Percentiles rank a stretch among this genome's conserved stretches.
Evolutionary conservation across 1,140 invertebrate genomes (phyloP).

Genomic region (Drosophila saltans): DNA sequence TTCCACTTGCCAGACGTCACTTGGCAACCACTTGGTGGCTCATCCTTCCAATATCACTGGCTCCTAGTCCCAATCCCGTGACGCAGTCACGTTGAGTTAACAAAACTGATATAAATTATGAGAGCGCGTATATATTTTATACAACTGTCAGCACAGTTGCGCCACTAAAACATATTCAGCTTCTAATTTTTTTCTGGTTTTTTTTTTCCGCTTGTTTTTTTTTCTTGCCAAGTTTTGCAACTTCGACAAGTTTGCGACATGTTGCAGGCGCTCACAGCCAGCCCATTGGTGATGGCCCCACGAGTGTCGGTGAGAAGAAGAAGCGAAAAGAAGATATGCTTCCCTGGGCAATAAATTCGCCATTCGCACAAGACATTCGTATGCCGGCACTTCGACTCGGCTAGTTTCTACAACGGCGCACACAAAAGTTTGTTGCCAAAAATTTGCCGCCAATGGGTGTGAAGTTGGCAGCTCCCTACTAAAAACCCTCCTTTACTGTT

Average conservation of each 20-base stretch:
- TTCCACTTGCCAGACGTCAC: slow-evolving; percentile 8
- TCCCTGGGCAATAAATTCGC: slow-evolving; percentile 78
- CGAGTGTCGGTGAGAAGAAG: slow-evolving; percentile 17
- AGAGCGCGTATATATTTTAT: slow-evolving; percentile 76
- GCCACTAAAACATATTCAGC: slow-evolving; percentile 75
- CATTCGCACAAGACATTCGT: slow-evolving; percentile 41
- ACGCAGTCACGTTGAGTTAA: slow-evolving; percentile 77
- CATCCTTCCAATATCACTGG: slow-evolving; percentile 11
- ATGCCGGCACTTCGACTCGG: slow-evolving; percentile 31
- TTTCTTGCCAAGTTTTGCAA: slow-evolving; percentile 39
- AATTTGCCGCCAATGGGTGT: slow-evolving; percentile 78
- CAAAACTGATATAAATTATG: slow-evolving; percentile 81
- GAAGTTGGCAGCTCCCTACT: slow-evolving; percentile 62
- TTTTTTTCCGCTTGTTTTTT: slow-evolving; percentile 6
- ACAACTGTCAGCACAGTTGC: slow-evolving; percentile 74
- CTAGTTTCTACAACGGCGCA: slow-evolving; percentile 31
- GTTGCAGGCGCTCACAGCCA: slow-evolving; percentile 54
- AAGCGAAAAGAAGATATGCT: slow-evolving; percentile 66
- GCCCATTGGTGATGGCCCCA: slow-evolving; percentile 2
- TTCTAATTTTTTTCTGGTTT: slow-evolving; percentile 56
- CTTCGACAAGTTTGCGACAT: slow-evolving; percentile 70
- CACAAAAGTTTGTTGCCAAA: slow-evolving; percentile 75
- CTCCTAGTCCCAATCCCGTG: slow-evolving; percentile 43
- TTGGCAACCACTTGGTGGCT: slow-evolving; percentile 28
- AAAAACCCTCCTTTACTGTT: slow-evolving; percentile 7